A percentile compares a stretch with the other conserved stretches of the same genome.
Conservation (phyloP, 2,888 invertebrate genomes). For the Rhagophthalmus giganteus region DNA sequence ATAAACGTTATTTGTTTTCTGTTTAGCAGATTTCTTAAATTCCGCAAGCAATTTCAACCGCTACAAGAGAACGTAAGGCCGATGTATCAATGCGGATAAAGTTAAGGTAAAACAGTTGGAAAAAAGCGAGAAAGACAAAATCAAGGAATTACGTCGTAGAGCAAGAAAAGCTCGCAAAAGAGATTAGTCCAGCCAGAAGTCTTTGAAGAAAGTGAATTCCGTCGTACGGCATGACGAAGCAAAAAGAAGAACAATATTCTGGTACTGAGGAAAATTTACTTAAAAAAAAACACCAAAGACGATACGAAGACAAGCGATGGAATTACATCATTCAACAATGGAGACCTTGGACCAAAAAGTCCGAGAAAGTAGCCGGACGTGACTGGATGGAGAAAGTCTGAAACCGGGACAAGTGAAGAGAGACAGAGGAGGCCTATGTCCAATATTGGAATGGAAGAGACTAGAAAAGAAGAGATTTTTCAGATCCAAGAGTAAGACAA, state of each 20-base stretch:
- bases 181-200: neutral
- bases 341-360: too few relatives aligned
- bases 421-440: too few relatives aligned
- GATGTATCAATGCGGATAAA: neutral
- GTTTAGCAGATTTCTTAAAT: conserved; percentile 2
- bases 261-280: neutral
- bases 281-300: neutral
- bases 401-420: too few relatives aligned
- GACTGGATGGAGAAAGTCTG: too few relatives aligned
- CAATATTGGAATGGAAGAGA: too few relatives aligned
- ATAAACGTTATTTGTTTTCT: conserved; percentile 1
- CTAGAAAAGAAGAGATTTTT: too few relatives aligned
- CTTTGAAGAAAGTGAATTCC: neutral
- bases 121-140: conserved; percentile 1
- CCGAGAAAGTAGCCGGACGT: too few relatives aligned
- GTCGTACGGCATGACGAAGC: neutral
- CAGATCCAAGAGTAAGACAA: neutral
- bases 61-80: neutral
- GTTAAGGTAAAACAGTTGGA: neutral
- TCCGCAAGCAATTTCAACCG: conserved; percentile 1
- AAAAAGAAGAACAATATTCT: neutral
- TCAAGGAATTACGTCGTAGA: neutral
- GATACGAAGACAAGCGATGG: neutral
- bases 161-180: neutral
- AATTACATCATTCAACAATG: neutral